Evolutionary conservation across 35 echinoderm and acorn worm species (phyloP).

Genomic region (Ophioderma brevispina): DNA sequence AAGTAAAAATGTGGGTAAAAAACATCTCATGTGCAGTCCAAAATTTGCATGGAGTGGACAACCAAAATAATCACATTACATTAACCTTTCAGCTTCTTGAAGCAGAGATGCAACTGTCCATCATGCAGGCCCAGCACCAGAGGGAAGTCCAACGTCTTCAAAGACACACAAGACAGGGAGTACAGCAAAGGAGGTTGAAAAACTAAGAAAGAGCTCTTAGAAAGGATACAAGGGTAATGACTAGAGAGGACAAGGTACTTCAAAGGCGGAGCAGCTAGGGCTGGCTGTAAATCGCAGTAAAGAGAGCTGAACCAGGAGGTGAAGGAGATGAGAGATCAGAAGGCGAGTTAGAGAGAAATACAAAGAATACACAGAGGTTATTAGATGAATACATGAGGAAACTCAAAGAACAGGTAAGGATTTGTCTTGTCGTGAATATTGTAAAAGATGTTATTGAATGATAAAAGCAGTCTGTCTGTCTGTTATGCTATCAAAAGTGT

Average conservation of each 20-base stretch:
- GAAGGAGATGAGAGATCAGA: slow-evolving; percentile 61
- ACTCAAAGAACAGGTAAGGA: slow-evolving; percentile 91
- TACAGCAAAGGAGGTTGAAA: slow-evolving; percentile 54
- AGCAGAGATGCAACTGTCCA: slow-evolving; percentile 75
- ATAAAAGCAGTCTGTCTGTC: too few relatives aligned
- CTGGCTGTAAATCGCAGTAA: slow-evolving; percentile 17
- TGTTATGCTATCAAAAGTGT: too few relatives aligned
- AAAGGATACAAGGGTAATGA: slow-evolving; percentile 63
- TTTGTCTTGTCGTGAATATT: too few relatives aligned
- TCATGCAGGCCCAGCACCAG: slow-evolving; percentile 70
- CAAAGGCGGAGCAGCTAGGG: slow-evolving; percentile 46
- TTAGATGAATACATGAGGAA: slow-evolving; percentile 97
- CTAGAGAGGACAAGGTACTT: slow-evolving; percentile 58
- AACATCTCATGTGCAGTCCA: too few relatives aligned
- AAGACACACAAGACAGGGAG: slow-evolving; percentile 48
- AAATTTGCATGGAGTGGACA: too few relatives aligned
- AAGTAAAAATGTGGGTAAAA: too few relatives aligned
- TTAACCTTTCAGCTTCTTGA: slow-evolving; percentile 66
- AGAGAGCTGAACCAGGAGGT: slow-evolving; percentile 59
- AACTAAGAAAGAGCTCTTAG: slow-evolving; percentile 54
- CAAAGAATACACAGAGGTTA: slow-evolving; percentile 69
- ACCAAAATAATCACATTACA: too few relatives aligned
- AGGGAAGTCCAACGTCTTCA: slow-evolving; percentile 77
- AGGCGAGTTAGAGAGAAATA: slow-evolving; percentile 83
- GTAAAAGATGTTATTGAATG: too few relatives aligned